Percentiles rank a stretch among this genome's conserved stretches.
Conservation (phyloP, 2,113 vertebrate genomes). For the Globicephala melas region DNA sequence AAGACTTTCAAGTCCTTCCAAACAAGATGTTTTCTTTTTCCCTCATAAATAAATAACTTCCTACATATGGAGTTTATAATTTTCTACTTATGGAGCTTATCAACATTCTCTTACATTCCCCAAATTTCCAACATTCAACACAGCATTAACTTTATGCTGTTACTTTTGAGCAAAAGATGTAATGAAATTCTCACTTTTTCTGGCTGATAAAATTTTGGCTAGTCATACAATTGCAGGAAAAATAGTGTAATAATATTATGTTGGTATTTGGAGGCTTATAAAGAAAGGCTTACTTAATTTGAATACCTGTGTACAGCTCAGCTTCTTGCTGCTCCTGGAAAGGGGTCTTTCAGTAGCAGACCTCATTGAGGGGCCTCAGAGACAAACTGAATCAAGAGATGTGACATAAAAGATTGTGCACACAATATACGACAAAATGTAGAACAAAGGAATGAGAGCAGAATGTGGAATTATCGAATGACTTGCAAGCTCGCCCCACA, state of each 20-base stretch:
- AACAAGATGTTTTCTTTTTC: neutral
- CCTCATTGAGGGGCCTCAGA: neutral
- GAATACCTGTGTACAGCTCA: neutral
- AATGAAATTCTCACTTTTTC: neutral
- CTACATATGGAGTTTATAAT: neutral
- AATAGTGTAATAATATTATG: neutral
- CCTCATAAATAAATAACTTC: neutral
- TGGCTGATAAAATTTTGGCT: neutral
- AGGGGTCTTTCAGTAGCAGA: neutral
- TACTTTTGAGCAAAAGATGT: neutral
- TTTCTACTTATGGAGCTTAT: neutral
- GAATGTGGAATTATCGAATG: neutral
- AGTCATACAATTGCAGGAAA: neutral
- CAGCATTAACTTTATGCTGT: neutral
- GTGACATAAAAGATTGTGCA: neutral
- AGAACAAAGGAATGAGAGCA: neutral
- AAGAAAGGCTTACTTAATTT: neutral
- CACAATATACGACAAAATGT: neutral
- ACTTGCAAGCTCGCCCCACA: neutral
- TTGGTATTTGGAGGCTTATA: neutral
- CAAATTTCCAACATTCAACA: neutral
- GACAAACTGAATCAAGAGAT: neutral
- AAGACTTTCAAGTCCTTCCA: neutral
- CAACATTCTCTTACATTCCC: neutral
- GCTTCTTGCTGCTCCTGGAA: neutral